These are phyloP conservation scores for Quadriops clusia DNA, from an alignment of 2,888 invertebrate species.

Conservation along the genomic window DNA sequence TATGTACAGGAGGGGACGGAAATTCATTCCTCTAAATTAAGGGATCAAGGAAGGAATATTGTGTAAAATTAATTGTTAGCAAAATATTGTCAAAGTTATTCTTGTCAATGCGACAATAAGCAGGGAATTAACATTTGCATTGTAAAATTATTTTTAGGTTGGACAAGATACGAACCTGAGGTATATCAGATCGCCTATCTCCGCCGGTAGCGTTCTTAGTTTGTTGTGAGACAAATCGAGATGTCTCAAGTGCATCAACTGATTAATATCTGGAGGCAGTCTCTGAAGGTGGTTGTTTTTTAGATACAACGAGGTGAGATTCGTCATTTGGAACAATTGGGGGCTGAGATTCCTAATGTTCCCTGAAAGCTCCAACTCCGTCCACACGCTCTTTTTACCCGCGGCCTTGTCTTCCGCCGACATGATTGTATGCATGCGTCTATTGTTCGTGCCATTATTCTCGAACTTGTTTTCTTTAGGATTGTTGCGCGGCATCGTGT, in stretches of 20 bases:
- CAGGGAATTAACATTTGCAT: no score
- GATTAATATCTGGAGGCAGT: constrained; percentile 83
- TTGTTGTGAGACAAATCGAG: constrained; percentile 93
- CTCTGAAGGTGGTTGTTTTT: constrained; percentile 90
- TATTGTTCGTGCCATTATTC: constrained; percentile 49
- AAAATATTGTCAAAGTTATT: no score
- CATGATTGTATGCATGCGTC: constrained; percentile 83
- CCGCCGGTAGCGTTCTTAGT: constrained; percentile 84
- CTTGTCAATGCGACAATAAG: no score
- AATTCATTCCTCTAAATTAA: no score
- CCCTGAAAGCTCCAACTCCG: constrained; percentile 66
- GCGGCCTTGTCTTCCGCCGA: constrained; percentile 84
- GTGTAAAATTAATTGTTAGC: no score
- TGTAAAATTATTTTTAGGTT: no score
- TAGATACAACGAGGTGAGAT: constrained; percentile 88
- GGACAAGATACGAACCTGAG: constrained; percentile 69
- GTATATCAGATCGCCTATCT: constrained; percentile 92
- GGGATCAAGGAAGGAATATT: no score
- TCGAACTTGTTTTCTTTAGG: constrained; percentile 81
- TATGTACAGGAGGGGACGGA: no score
- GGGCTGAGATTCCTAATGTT: constrained; percentile 90
- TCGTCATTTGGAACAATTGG: constrained; percentile 78
- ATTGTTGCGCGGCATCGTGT: constrained; percentile 42
- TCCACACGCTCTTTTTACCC: constrained; percentile 88
- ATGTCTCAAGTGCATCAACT: constrained; percentile 70